These are phyloP conservation scores for Sebastes hubbsi DNA, from an alignment of 2,797 vertebrate species.

Conservation along the genomic window DNA sequence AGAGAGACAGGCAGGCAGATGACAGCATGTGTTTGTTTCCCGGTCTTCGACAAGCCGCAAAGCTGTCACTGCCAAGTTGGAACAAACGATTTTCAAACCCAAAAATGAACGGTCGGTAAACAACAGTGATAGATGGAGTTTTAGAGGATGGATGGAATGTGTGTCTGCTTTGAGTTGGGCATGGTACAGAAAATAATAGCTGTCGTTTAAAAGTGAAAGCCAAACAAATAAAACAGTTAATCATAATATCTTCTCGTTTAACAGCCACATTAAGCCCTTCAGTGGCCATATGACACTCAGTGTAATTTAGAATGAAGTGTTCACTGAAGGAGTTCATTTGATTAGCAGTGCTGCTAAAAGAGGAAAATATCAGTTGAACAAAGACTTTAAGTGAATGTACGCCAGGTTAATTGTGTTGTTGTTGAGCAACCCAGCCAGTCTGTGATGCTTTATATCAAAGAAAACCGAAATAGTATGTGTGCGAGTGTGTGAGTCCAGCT, in stretches of 20 bases:
- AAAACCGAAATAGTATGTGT: background rate
- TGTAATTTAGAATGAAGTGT: background rate
- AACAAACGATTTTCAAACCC: constrained; percentile 59
- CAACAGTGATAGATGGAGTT: constrained; percentile 55
- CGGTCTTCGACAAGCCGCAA: constrained; percentile 48
- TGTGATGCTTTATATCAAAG: background rate
- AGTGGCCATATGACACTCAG: background rate
- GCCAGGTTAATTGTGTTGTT: background rate
- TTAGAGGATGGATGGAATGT: constrained; percentile 13
- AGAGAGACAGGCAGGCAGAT: constrained; percentile 43
- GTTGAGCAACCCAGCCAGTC: background rate
- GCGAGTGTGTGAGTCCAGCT: background rate
- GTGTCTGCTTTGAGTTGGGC: background rate
- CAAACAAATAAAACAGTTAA: constrained; percentile 2
- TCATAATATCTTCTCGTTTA: background rate
- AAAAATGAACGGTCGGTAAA: constrained; percentile 65
- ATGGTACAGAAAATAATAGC: constrained; percentile 3
- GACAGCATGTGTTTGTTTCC: constrained; percentile 63
- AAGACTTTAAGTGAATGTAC: background rate
- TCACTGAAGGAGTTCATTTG: background rate
- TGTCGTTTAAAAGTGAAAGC: background rate
- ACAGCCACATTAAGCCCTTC: background rate
- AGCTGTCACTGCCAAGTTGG: constrained; percentile 65
- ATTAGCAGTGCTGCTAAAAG: background rate
- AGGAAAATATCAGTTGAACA: background rate